Conservation (phyloP, 2,113 vertebrate species). For the Daubentonia madagascariensis region DNA sequence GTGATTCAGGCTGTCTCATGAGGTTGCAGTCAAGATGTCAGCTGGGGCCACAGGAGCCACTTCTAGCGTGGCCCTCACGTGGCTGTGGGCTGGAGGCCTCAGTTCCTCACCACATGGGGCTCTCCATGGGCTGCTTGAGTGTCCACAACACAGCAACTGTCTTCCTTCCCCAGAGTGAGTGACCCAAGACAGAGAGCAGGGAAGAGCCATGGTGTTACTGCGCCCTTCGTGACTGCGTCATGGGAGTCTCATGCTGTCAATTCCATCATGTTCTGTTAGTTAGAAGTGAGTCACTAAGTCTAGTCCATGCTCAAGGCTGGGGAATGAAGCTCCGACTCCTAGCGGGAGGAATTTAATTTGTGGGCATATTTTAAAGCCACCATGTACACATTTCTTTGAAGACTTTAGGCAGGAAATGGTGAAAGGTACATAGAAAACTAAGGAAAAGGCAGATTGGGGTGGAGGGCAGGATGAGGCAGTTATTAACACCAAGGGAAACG, state of each 20-base stretch:
- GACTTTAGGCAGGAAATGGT: too few relatives aligned
- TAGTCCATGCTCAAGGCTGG: too few relatives aligned
- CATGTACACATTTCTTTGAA: background rate
- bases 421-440: background rate
- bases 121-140: background rate
- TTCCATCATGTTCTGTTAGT: fast-evolving
- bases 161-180: background rate
- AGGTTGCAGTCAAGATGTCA: background rate
- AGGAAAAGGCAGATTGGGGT: background rate
- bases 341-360: background rate
- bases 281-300: background rate
- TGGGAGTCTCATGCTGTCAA: fast-evolving
- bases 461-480: background rate
- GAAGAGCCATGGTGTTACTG: background rate
- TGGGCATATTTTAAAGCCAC: too few relatives aligned
- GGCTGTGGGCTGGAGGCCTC: background rate
- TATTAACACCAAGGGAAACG: background rate
- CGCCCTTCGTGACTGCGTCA: background rate
- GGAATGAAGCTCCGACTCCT: fast-evolving
- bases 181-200: background rate
- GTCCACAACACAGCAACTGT: fast-evolving
- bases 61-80: background rate
- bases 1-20: too few relatives aligned
- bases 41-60: background rate
- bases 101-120: fast-evolving